Conservation (phyloP, 1,140 invertebrate species). For the Dendroctonus ponderosae region DNA sequence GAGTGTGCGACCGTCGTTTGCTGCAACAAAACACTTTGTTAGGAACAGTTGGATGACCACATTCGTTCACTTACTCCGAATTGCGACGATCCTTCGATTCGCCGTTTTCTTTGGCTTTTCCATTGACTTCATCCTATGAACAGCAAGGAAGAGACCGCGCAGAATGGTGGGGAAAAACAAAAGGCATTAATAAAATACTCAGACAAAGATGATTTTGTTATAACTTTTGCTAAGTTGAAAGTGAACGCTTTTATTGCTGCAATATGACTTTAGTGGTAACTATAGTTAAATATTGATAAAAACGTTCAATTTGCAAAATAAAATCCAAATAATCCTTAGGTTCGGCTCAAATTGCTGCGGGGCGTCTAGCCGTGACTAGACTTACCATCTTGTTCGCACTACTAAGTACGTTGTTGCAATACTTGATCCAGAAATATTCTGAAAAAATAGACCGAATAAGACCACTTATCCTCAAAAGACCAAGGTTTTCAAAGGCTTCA, state of each 20-base stretch:
- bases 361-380: conserved; percentile 51
- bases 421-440: conserved; percentile 51
- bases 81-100: conserved; percentile 31
- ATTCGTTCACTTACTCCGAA: conserved; percentile 53
- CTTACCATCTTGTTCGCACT: conserved; percentile 49
- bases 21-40: conserved; percentile 15
- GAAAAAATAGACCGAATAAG: conserved; percentile 52
- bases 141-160: conserved; percentile 59
- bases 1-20: conserved; percentile 26
- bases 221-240: conserved; percentile 1
- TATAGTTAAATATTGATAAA: neutral
- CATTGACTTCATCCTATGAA: conserved; percentile 64
- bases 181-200: conserved; percentile 47
- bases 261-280: no score
- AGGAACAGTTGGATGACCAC: neutral
- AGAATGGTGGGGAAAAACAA: conserved; percentile 49
- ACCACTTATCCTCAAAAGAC: conserved; percentile 37
- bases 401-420: conserved; percentile 47
- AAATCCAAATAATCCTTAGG: conserved; percentile 5
- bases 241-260: neutral
- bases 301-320: conserved; percentile 10
- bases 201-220: conserved; percentile 2
- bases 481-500: conserved; percentile 3
- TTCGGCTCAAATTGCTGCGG: conserved; percentile 17
- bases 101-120: conserved; percentile 60